Conservation (phyloP, 2,113 vertebrate genomes). For the Siphamia tubifer region DNA sequence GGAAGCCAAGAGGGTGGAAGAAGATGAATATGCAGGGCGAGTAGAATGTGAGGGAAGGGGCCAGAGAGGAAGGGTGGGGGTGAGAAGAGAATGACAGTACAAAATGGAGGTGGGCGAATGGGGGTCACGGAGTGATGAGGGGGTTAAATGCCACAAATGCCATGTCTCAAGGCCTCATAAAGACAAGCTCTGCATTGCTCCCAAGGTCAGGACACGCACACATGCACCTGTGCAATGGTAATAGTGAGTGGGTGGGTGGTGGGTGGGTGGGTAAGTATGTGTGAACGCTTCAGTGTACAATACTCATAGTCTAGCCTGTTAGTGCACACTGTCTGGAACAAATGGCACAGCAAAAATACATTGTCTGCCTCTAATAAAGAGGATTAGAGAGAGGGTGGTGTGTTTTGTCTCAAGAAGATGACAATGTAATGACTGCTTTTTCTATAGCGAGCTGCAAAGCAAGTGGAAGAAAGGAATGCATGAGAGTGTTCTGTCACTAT, state of each 20-base stretch:
- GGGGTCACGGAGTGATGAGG: slow-evolving; percentile 67
- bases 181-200: slow-evolving; percentile 71
- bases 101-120: slow-evolving; percentile 46
- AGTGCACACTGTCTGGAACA: slow-evolving; percentile 39
- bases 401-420: slow-evolving; percentile 42
- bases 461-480: not conserved
- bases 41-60: slow-evolving; percentile 32
- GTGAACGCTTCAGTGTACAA: slow-evolving; percentile 18
- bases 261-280: slow-evolving; percentile 24
- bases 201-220: slow-evolving; percentile 73
- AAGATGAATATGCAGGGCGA: slow-evolving; percentile 67
- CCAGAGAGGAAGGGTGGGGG: slow-evolving; percentile 27
- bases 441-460: not conserved
- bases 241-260: slow-evolving; percentile 25
- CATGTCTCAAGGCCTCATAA: slow-evolving; percentile 75
- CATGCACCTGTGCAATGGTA: slow-evolving; percentile 67
- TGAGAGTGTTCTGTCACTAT: not conserved
- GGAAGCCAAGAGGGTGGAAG: slow-evolving; percentile 46
- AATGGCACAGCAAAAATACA: slow-evolving; percentile 59
- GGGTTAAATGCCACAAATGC: slow-evolving; percentile 78
- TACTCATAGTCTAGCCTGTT: slow-evolving; percentile 20
- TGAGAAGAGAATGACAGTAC: slow-evolving; percentile 53
- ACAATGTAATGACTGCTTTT: slow-evolving; percentile 4
- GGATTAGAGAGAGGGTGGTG: slow-evolving; percentile 54
- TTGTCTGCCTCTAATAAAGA: slow-evolving; percentile 40